Base-by-base conservation (phyloP, 1,140 invertebrate genomes). In the Leptonema lineaticorne region DNA sequence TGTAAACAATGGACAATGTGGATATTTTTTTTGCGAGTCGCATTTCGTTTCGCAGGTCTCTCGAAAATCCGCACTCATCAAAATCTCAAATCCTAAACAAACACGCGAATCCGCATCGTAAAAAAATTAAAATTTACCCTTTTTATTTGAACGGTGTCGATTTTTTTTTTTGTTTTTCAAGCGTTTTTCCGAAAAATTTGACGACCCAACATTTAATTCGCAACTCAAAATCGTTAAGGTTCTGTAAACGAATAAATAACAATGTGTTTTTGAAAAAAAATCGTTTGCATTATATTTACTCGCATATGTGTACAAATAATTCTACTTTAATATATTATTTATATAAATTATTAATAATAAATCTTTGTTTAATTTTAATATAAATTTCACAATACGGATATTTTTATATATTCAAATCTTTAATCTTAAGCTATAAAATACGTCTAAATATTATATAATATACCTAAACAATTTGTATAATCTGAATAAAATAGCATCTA, bases 101-200 rank as follows among this genome's bases (percentile, higher is more conserved):
- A 45, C 37, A 45, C 16, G 37, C 37, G 11, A 16, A 45, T 45
- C 37, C 37, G 37, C 37, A 45, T 45, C 37, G 14, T 45, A 16
- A 45, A 45, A n/a, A 45, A 45, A 45, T 45, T 45, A 45, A 45
- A 45, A 45, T 45, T 45, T 45, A 45, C 37, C 37, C 16, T 45
- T 45, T 45, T 45, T 45, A n/a, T n/a, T 45, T 45, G 11, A 16
- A 9, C 4, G 2, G 30, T 6, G 37, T 2, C 37, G 37, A 4
- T 45, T 45, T 45, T 45, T 45, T 45, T 14, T 16, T n/a, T 7
- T 45, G 16, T 45, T 45, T n/a, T 45, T 45, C 16, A 45, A 9
- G 37, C 37, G 37, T n/a, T 16, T 9, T n/a, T 2, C 37, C 16
- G 37, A 45, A 45, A 45, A 45, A n/a, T 45, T 45, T 16, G 37